Percentiles rank a stretch among this genome's conserved stretches.
Conservation (phyloP, 2,113 vertebrate genomes). For the Dicaeum eximium region DNA sequence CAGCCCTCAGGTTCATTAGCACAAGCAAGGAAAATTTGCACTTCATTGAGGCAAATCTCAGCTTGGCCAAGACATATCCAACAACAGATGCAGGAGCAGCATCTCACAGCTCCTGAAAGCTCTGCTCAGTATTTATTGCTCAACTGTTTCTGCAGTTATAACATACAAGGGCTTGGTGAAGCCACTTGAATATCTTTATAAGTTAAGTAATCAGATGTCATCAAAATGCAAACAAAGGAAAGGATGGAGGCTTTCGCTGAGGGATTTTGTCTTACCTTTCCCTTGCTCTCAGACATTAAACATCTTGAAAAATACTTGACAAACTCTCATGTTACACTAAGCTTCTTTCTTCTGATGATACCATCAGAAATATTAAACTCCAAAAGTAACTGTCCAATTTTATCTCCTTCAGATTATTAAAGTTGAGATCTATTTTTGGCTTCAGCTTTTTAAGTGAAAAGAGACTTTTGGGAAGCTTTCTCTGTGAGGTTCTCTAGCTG, state of each 20-base stretch:
- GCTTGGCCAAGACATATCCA: neutral
- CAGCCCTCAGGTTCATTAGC: neutral
- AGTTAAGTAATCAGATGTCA: constrained; percentile 34
- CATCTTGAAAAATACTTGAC: constrained; percentile 13
- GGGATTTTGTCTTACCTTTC: neutral
- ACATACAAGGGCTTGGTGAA: neutral
- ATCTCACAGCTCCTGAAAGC: neutral
- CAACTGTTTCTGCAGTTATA: neutral
- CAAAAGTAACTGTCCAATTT: neutral
- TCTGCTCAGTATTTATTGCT: neutral
- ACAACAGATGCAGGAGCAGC: neutral
- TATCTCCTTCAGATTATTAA: constrained; percentile 1
- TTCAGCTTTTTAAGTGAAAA: neutral
- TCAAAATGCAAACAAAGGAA: constrained; percentile 38
- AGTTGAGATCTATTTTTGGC: neutral
- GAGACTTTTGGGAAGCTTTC: neutral
- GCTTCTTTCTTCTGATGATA: neutral
- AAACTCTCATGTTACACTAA: neutral
- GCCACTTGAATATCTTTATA: constrained; percentile 3
- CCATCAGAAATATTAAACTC: constrained; percentile 25
- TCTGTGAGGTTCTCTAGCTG: neutral
- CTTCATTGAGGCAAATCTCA: neutral
- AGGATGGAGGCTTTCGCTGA: neutral
- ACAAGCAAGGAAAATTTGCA: neutral
- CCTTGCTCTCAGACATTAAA: neutral